phyloP scores from a whole-genome alignment of 2,113 vertebrate genomes.

The Emydocephalus ijimae region DNA sequence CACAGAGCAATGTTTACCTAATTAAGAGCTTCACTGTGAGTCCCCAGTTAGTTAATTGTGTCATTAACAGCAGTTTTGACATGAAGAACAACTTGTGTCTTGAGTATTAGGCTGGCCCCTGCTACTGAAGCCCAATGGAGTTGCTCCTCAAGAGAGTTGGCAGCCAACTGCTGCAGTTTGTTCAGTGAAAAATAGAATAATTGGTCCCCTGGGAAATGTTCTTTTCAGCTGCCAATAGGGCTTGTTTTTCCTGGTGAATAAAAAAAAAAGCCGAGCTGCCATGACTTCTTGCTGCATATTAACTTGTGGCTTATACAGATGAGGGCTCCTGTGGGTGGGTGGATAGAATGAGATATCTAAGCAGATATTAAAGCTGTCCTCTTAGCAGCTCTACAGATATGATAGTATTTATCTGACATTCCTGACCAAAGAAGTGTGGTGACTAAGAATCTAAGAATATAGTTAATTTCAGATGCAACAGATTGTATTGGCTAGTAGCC shows the following conservation, averaged over 20 bases:
- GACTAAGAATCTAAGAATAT: background rate
- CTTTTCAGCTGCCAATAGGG: conserved; percentile 68
- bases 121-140: conserved; percentile 53
- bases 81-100: conserved; percentile 61
- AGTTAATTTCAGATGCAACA: rapidly evolving
- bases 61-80: conserved; percentile 75
- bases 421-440: rapidly evolving
- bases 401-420: background rate
- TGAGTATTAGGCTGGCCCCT: conserved; percentile 47
- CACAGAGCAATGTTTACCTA: conserved; percentile 69
- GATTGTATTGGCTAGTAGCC: background rate
- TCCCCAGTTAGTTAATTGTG: conserved; percentile 74
- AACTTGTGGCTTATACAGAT: background rate
- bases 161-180: conserved; percentile 53
- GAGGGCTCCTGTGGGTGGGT: background rate
- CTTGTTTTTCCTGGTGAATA: conserved; percentile 48
- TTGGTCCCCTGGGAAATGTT: conserved; percentile 78
- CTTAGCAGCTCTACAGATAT: background rate
- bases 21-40: conserved; percentile 74
- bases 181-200: conserved; percentile 71
- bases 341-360: conserved; percentile 1
- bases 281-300: conserved; percentile 39
- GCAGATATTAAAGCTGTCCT: conserved; percentile 10
- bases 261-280: conserved; percentile 59
- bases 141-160: conserved; percentile 46